Evolutionary conservation across 2,888 invertebrate genomes (phyloP), one percentile per base, ranked within the genome.

Genomic region (Agapetus fuscipes): DNA sequence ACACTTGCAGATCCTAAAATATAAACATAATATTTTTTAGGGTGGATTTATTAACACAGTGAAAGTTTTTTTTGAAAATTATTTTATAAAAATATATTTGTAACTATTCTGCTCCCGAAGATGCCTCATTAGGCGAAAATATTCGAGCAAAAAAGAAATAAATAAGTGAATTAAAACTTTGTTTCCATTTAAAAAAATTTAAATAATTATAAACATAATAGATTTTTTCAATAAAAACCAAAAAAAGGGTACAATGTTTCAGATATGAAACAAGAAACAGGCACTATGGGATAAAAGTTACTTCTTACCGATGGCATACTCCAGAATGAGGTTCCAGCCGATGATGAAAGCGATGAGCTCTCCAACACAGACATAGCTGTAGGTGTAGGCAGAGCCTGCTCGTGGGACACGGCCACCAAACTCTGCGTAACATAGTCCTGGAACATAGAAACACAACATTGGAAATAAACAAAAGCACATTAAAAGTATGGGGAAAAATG

Each of bases 271-370:
- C n/a, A n/a, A n/a, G n/a, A n/a, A n/a, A n/a, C n/a, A n/a, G n/a
- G n/a, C n/a, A n/a, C n/a, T n/a, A n/a, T n/a, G n/a, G n/a, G n/a
- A n/a, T n/a, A n/a, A n/a, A n/a, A n/a, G n/a, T n/a, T 20, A 20
- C 5, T 39, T 50, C 62, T 61, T 58, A 76, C 82, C 88, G 48
- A 90, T 83, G 3, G 84, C 66, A 55, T 83, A 84, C 57, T 90
- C 90, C 49, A 91, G 62, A 41, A 93, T 84, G 41, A 93, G 74
- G 61, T 86, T 87, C 94, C 94, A 94, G 2, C 93, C 93, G 49
- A 93, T 83, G 17, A 86, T 62, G 59, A 93, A 94, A 1, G 90
- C 93, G 30, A 80, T 71, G 49, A 89, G 72, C 62, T 93, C 90
- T 0, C 93, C 93, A 28, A 91, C 75, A 15, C 86, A 81, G 13